phyloP scores from a whole-genome alignment of 2,113 vertebrate genomes.

The Cyphotilapia sp. region DNA sequence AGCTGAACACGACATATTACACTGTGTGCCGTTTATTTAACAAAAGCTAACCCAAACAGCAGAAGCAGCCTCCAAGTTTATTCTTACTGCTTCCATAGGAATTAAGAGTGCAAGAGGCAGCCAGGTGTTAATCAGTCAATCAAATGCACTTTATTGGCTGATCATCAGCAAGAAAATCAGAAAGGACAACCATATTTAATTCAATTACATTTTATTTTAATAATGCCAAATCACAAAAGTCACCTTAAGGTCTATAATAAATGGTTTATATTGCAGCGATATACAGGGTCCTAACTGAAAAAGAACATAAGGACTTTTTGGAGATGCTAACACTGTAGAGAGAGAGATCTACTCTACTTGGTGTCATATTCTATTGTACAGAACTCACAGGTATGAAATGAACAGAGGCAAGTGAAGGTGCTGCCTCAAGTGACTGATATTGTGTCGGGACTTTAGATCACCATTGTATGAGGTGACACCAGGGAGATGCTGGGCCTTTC shows the following conservation, averaged over 20 bases:
- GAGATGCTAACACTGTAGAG: constrained; percentile 46
- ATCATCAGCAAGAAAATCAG: neutral
- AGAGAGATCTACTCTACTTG: constrained; percentile 41
- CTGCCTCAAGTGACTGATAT: neutral
- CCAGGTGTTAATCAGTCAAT: neutral
- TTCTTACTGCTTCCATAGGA: neutral
- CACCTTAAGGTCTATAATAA: neutral
- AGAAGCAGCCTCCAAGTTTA: neutral
- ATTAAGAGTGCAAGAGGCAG: neutral
- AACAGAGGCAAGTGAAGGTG: neutral
- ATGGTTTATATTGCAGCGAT: neutral
- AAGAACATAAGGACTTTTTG: neutral
- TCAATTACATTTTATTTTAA: neutral
- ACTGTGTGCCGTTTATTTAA: neutral
- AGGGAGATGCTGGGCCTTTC: neutral
- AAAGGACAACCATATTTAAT: neutral
- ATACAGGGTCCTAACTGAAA: constrained; percentile 17
- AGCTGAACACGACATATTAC: neutral
- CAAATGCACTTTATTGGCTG: neutral
- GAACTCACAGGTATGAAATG: constrained; percentile 19
- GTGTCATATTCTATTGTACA: neutral
- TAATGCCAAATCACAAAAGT: neutral
- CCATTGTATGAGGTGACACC: neutral
- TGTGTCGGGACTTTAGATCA: neutral
- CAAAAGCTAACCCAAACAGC: neutral